Evolutionary conservation across 2,888 invertebrate species (phyloP).

Genomic region (Thereva nobilitata): DNA sequence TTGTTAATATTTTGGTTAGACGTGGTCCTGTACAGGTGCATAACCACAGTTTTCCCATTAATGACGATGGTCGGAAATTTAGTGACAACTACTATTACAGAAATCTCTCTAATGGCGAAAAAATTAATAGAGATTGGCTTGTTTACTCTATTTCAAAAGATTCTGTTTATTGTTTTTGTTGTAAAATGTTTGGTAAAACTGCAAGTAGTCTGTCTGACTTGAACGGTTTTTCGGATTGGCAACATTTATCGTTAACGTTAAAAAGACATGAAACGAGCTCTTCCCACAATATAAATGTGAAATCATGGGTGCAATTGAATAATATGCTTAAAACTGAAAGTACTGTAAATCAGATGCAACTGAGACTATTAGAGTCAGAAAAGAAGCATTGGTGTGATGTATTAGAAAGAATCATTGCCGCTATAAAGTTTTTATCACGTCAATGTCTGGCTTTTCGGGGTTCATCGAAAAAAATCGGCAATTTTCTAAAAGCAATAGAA

Average conservation of each 20-base stretch:
- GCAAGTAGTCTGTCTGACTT: neutral
- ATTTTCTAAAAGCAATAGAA: constrained; percentile 38
- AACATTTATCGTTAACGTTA: constrained; percentile 21
- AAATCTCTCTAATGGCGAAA: too few species aligned
- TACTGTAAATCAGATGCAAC: constrained; percentile 3
- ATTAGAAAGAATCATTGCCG: constrained; percentile 2
- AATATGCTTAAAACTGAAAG: too few species aligned
- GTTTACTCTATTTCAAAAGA: neutral
- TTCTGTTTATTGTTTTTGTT: neutral
- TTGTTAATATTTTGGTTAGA: constrained; percentile 9
- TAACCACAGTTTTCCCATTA: too few species aligned
- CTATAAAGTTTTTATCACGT: constrained; percentile 18
- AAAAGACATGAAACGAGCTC: constrained; percentile 6
- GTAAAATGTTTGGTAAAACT: constrained; percentile 20
- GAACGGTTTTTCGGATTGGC: constrained; percentile 15
- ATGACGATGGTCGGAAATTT: too few species aligned
- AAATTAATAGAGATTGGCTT: too few species aligned
- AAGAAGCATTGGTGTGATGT: constrained; percentile 4
- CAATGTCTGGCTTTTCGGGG: too few species aligned
- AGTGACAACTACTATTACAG: too few species aligned
- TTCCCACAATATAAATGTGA: too few species aligned
- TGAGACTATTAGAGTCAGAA: constrained; percentile 6
- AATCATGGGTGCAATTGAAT: too few species aligned
- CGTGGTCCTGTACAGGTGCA: constrained; percentile 1
- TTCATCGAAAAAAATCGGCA: constrained; percentile 25